Evolutionary conservation across 2,113 vertebrate species (phyloP), one percentile per base, ranked within the genome.

Genomic region (Heterotilapia buettikoferi): DNA sequence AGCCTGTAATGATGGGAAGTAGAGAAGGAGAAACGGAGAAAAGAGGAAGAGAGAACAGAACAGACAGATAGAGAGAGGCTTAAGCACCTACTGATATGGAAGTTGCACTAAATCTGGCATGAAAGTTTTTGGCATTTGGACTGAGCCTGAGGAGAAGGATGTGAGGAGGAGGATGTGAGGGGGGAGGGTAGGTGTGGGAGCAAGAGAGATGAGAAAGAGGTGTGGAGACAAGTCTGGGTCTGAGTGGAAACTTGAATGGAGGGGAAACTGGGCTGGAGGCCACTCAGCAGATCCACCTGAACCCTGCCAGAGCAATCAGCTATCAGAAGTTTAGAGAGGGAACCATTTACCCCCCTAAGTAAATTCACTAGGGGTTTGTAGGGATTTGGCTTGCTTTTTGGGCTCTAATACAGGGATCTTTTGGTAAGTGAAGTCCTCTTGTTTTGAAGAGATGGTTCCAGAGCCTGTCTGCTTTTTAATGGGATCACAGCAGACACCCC

Each of bases 201-300:
- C 31, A 71, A 53, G 26, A 68, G 73, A 86, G 80, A 90, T 8
- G 78, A 90, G 83, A 88, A 86, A 73, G 88, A 90, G 89, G 82
- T 88, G 88, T 24, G 80, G 84, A 94, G 92, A 89, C 93, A 90
- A 90, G 92, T 94, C 93, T 89, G 90, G 83, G 91, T 91, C 91
- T 91, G 80, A 88, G 90, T 94, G 95, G 93, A 95, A 94, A 94
- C 84, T 92, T 92, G 93, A 95, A 92, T 93, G 88, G 83, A 92
- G 89, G 92, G 95, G 94, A 96, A 96, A 96, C 90, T 95, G 93
- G 95, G 94, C 94, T 84, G 14, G 82, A 82, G 84, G 94, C 93
- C 95, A 96, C 94, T 84, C 84, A 85, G 90, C 92, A 92, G 92
- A 96, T 96, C 93, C 93, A 94, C 94, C 93, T 94, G 90, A 93